Conservation (phyloP, 1,140 invertebrate genomes). For the Cyclina sinensis region DNA sequence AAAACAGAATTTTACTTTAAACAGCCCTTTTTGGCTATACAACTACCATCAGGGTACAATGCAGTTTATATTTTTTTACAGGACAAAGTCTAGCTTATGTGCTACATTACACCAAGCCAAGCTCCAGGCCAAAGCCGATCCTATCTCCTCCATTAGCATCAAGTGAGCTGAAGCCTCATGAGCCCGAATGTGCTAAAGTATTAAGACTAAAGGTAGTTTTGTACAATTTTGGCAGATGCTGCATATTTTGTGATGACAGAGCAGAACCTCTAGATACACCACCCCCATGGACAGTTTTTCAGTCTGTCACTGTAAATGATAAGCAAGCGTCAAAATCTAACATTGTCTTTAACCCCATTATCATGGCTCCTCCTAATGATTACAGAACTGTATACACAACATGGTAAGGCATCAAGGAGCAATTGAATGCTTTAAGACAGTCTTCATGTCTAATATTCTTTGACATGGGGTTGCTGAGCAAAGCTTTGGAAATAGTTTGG, state of each 20-base stretch:
- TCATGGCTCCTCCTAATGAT: conserved; percentile 26
- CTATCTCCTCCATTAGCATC: not conserved
- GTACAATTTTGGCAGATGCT: not conserved
- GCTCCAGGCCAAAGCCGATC: not conserved
- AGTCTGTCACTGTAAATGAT: too few species aligned
- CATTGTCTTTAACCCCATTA: conserved; percentile 53
- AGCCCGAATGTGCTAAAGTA: not conserved
- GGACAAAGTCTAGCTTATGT: not conserved
- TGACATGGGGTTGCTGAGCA: not conserved
- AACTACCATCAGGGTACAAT: too few species aligned
- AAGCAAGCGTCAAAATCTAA: not conserved
- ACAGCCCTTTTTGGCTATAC: too few species aligned
- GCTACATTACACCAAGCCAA: not conserved
- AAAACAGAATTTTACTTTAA: too few species aligned
- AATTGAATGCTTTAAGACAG: conserved; percentile 14
- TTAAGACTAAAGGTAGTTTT: not conserved
- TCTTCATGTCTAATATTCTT: not conserved
- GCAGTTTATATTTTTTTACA: not conserved
- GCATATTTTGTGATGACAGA: conserved; percentile 19
- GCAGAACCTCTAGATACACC: not conserved
- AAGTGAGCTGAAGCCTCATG: not conserved
- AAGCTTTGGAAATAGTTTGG: conserved; percentile 30
- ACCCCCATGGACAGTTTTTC: not conserved
- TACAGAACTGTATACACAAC: conserved; percentile 56
- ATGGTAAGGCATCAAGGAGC: not conserved